These are phyloP conservation scores for Synanthedon andrenaeformis DNA, from an alignment of 2,888 invertebrate species.

Conservation along the genomic window DNA sequence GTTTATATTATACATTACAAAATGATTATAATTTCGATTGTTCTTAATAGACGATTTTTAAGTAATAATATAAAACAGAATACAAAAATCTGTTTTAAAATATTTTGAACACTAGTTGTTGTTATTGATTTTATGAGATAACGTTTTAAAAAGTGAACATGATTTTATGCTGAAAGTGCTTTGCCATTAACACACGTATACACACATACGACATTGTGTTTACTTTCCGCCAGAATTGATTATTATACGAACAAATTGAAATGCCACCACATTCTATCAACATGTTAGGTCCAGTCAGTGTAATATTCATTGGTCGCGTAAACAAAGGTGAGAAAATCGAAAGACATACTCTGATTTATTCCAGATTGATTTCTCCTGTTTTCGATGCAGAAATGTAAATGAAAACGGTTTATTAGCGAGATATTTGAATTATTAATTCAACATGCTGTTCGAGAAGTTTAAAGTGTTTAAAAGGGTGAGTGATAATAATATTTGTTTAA, in stretches of 20 bases:
- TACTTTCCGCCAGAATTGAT: conserved; percentile 12
- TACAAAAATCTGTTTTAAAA: too few relatives aligned
- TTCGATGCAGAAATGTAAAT: conserved; percentile 1
- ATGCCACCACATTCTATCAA: background rate
- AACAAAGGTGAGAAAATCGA: conserved; percentile 26
- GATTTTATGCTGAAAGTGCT: background rate
- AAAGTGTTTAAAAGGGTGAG: conserved; percentile 20
- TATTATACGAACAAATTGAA: conserved; percentile 24
- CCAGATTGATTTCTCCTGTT: conserved; percentile 16
- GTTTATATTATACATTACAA: background rate
- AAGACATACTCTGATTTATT: conserved; percentile 24
- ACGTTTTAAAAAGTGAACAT: background rate
- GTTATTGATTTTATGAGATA: too few relatives aligned
- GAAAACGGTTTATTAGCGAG: background rate
- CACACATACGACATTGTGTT: conserved; percentile 8
- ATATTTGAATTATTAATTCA: background rate
- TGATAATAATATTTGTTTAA: conserved; percentile 1
- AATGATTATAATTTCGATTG: too few relatives aligned
- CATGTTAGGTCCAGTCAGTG: background rate
- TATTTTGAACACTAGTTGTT: too few relatives aligned
- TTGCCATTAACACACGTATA: background rate
- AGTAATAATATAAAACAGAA: too few relatives aligned
- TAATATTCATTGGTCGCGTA: background rate
- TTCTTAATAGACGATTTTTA: too few relatives aligned
- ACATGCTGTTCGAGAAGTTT: conserved; percentile 22